Percentiles rank a stretch among this genome's conserved stretches.
phyloP scores from a whole-genome alignment of 2,888 invertebrate genomes.

The Calliscelio sp. region DNA sequence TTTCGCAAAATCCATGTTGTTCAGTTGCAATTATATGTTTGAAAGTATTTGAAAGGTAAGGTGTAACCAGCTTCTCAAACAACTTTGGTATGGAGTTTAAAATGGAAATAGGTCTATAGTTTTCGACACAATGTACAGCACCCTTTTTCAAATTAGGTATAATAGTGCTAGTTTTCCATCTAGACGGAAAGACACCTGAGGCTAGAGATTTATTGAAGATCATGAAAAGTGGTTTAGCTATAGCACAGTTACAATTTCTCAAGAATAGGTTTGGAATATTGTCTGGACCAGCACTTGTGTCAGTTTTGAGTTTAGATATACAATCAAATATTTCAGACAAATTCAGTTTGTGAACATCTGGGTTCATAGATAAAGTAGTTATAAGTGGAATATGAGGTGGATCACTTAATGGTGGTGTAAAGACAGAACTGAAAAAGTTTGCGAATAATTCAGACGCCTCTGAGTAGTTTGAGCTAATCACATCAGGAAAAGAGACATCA shows the following conservation, averaged over 20 bases:
- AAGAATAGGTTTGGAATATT: background rate
- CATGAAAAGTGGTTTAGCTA: background rate
- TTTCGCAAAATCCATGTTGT: background rate
- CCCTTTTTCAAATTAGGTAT: background rate
- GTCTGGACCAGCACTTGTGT: background rate
- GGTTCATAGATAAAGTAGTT: no score
- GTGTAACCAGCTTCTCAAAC: background rate
- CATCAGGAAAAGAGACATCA: background rate
- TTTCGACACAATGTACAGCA: background rate
- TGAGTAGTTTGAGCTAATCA: background rate
- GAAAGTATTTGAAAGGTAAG: background rate
- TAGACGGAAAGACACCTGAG: background rate
- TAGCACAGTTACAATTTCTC: background rate
- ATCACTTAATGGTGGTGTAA: background rate
- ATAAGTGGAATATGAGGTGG: no score
- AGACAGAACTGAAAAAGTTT: background rate
- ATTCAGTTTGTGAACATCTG: background rate
- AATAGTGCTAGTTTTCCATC: background rate
- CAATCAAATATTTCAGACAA: slow-evolving; percentile 8
- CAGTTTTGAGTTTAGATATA: background rate
- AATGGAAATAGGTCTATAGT: slow-evolving; percentile 8
- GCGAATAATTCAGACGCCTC: background rate
- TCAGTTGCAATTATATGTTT: background rate
- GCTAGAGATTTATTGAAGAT: slow-evolving; percentile 1
- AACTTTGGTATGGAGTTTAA: background rate